These are phyloP conservation scores for Pycnomerus fuliginosus DNA, from an alignment of 2,888 invertebrate genomes.

Conservation along the genomic window DNA sequence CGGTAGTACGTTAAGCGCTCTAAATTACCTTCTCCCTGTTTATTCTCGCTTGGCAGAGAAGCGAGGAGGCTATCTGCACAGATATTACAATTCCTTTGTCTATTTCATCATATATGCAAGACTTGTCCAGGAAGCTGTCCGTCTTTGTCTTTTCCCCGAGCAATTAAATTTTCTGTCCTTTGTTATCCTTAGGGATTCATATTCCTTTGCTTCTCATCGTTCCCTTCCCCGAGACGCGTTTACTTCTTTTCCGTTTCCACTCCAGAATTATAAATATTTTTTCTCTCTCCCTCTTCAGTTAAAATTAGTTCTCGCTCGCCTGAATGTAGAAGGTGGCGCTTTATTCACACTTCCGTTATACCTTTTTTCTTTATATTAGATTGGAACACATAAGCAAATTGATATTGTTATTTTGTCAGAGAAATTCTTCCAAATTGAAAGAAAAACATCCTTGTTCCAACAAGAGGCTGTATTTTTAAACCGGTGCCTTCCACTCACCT, in stretches of 20 bases:
- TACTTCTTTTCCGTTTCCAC: constrained; percentile 43
- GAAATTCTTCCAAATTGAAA: constrained; percentile 33
- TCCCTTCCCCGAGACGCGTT: constrained; percentile 33
- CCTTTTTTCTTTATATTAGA: constrained; percentile 28
- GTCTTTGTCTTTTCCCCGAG: constrained; percentile 37
- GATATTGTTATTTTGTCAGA: constrained; percentile 32
- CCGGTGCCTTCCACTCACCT: not conserved
- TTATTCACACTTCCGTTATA: constrained; percentile 33
- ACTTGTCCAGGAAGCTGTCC: constrained; percentile 45
- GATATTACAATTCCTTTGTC: constrained; percentile 54
- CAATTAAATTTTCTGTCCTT: constrained; percentile 49
- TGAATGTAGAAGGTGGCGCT: constrained; percentile 19
- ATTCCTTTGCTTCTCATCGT: constrained; percentile 42
- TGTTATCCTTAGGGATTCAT: constrained; percentile 48
- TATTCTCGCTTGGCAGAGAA: constrained; percentile 33
- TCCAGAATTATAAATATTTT: constrained; percentile 52
- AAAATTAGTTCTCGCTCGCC: constrained; percentile 41
- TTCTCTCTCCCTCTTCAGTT: constrained; percentile 42
- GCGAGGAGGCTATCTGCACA: constrained; percentile 43
- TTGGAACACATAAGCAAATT: constrained; percentile 35
- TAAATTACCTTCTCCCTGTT: constrained; percentile 46
- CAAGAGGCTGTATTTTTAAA: not conserved
- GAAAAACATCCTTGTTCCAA: constrained; percentile 19
- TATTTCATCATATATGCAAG: constrained; percentile 55
- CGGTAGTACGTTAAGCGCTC: constrained; percentile 44